Conservation (phyloP, 2,888 invertebrate species). For the Epinotia nisella region DNA sequence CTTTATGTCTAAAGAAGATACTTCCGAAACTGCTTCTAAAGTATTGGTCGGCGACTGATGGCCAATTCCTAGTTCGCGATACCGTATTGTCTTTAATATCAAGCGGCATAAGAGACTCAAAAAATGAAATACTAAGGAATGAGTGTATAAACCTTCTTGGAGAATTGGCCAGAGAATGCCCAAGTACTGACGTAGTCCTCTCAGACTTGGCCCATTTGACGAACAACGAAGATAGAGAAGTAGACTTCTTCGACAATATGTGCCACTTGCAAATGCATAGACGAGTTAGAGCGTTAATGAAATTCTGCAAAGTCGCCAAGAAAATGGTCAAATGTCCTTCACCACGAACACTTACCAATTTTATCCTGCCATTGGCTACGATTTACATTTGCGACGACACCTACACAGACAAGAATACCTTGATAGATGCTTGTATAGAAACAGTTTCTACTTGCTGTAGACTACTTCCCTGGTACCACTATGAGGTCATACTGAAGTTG, state of each 20-base stretch:
- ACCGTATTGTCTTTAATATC: conserved; percentile 90
- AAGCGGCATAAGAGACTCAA: conserved; percentile 88
- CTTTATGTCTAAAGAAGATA: conserved; percentile 89
- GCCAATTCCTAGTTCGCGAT: conserved; percentile 88
- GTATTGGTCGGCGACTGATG: conserved; percentile 82
- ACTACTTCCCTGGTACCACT: conserved; percentile 95
- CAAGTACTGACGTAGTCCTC: conserved; percentile 88
- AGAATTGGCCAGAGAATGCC: conserved; percentile 89
- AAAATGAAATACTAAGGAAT: conserved; percentile 89
- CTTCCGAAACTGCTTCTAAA: conserved; percentile 86
- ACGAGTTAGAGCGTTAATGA: conserved; percentile 91
- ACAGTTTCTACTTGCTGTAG: conserved; percentile 90
- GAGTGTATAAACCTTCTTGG: conserved; percentile 93
- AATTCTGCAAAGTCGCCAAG: conserved; percentile 88
- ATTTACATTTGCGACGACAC: conserved; percentile 91
- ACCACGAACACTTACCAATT: conserved; percentile 91
- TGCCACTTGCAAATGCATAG: conserved; percentile 94
- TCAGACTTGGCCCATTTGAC: conserved; percentile 88
- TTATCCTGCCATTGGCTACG: conserved; percentile 93
- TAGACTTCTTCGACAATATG: conserved; percentile 98
- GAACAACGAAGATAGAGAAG: conserved; percentile 90
- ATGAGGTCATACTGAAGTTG: conserved; percentile 91
- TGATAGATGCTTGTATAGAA: conserved; percentile 94
- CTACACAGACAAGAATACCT: conserved; percentile 89
- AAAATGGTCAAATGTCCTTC: conserved; percentile 86